A percentile compares a stretch with the other conserved stretches of the same genome.
phyloP scores from a whole-genome alignment of 2,113 vertebrate species.

The Hypomesus transpacificus region DNA sequence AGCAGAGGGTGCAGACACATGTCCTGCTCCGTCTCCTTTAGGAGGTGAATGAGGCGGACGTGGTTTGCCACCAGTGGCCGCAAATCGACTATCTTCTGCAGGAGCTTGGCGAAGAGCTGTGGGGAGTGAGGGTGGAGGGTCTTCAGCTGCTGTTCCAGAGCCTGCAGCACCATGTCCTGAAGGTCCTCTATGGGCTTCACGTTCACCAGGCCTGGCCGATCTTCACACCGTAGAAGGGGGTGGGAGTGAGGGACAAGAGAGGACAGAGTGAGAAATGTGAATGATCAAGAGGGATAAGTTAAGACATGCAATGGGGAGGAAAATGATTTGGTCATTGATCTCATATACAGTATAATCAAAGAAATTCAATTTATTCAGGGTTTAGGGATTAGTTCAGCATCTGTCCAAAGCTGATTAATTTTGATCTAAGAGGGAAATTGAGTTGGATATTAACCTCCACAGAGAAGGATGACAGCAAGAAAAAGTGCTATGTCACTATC shows the following conservation, averaged over 20 bases:
- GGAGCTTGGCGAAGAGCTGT: slow-evolving; percentile 85
- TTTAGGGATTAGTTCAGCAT: too few species aligned
- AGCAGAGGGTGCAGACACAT: slow-evolving; percentile 82
- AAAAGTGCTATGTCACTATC: slow-evolving; percentile 87
- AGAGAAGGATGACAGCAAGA: slow-evolving; percentile 84
- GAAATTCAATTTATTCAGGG: neutral
- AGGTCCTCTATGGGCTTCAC: slow-evolving; percentile 80
- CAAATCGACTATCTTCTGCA: slow-evolving; percentile 83
- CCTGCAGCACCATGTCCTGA: slow-evolving; percentile 74
- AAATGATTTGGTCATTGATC: neutral
- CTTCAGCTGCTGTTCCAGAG: slow-evolving; percentile 83
- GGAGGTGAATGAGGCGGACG: slow-evolving; percentile 78
- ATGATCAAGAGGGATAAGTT: neutral
- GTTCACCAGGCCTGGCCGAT: slow-evolving; percentile 79
- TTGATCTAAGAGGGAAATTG: too few species aligned
- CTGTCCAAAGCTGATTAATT: too few species aligned
- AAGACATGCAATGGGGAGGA: neutral
- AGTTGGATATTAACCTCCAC: slow-evolving; percentile 73
- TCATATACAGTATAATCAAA: slow-evolving; percentile 2
- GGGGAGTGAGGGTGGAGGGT: slow-evolving; percentile 81
- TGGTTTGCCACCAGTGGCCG: slow-evolving; percentile 78
- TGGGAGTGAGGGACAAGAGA: neutral
- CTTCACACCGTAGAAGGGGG: slow-evolving; percentile 46
- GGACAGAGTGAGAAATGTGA: neutral
- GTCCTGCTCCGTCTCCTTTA: slow-evolving; percentile 80